Evolutionary conservation across 2,113 vertebrate genomes (phyloP), one percentile per base, ranked within the genome.

Genomic region (Melanocharis versteri): DNA sequence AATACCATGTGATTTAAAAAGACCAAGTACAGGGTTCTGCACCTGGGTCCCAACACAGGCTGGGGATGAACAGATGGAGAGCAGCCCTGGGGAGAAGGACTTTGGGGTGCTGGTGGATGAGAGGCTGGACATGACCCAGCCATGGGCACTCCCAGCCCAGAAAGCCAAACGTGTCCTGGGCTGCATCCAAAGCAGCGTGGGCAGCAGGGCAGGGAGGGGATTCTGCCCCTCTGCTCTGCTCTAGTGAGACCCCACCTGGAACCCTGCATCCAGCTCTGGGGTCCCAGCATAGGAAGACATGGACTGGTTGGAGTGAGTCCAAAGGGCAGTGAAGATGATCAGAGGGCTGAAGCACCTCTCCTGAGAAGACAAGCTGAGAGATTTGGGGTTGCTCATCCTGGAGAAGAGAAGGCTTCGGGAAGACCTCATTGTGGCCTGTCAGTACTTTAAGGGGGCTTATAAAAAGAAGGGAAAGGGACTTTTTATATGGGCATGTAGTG

Each of bases 21-120:
- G 24, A 30, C 4, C 13, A 39, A 35, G 26, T 17, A 5, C 9
- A 30, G 62, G 23, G 39, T 30, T 1, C 13, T 71, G 13, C 17
- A 62, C 4, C 24, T 18, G 20, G 7, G 6, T 5, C 0, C 18
- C 8, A 39, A 1, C n/a, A 16, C 8, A n/a, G 9, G 23, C 24
- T 62, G 24, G 3, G 33, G 12, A 48, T 80, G 35, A 56, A 1
- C 9, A 62, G 13, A 62, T 30, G 1, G 7, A 62, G n/a, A 47
- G 9, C 2, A 62, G 1, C 11, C 16, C n/a, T 35, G 40, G 0
- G 0, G 0, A 79, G 64, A 30, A 70, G 30, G 30, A 12, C 7
- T 28, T 87, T 39, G 27, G 5, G 2, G 1, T 40, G n/a, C 20
- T 40, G 54, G 15, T 5, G 56, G 16, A 0, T 35, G 20, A 31